phyloP scores from a whole-genome alignment of 2,797 vertebrate species.

The Phataginus tetradactyla region DNA sequence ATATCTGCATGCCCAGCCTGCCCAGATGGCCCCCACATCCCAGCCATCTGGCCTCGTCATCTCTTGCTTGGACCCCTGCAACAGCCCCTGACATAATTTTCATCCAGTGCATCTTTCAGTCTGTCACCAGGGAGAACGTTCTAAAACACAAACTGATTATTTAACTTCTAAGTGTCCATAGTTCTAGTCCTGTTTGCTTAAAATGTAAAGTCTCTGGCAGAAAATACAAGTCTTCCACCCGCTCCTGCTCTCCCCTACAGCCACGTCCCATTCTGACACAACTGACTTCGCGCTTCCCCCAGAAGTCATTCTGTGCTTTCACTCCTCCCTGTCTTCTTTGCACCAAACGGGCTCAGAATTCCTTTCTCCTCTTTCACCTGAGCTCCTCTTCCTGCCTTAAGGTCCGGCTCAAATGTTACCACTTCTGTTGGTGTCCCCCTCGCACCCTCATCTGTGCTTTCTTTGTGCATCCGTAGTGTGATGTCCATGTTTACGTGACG shows the following conservation, averaged over 20 bases:
- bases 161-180: background rate
- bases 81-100: no score
- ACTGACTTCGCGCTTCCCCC: background rate
- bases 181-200: background rate
- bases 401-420: background rate
- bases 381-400: background rate
- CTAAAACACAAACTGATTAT: background rate
- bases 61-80: background rate
- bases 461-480: background rate
- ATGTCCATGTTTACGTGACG: background rate
- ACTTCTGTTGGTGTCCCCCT: background rate
- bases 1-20: background rate
- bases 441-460: background rate
- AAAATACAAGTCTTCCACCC: background rate
- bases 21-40: background rate
- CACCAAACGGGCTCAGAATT: background rate
- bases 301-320: background rate
- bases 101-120: background rate
- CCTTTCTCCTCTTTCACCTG: background rate
- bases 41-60: background rate
- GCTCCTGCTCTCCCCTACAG: background rate
- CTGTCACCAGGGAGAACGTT: background rate
- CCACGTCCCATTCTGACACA: background rate
- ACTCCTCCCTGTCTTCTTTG: background rate
- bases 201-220: background rate